Evolutionary conservation across 2,888 invertebrate species (phyloP).

Genomic region (Acleris emargana): DNA sequence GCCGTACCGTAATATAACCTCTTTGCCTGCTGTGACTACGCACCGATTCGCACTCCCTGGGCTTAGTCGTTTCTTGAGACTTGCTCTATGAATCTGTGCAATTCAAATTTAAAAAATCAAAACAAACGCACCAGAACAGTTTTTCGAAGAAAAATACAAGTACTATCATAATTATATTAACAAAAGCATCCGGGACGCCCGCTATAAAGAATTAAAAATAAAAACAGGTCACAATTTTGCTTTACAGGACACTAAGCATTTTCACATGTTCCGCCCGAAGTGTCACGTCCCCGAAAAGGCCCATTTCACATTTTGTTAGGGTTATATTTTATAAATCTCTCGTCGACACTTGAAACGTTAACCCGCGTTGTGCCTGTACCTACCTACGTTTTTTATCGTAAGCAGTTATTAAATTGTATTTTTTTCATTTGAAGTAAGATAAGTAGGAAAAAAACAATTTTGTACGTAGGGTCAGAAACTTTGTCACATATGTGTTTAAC

Average conservation of each 20-base stretch:
- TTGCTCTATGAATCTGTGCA: not conserved
- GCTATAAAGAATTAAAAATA: conserved; percentile 24
- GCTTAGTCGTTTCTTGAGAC: conserved; percentile 17
- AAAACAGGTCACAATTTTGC: conserved; percentile 13
- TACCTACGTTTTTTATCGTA: not conserved
- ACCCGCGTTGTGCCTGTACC: conserved; percentile 1
- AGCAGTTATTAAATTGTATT: too few relatives aligned
- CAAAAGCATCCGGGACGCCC: conserved; percentile 13
- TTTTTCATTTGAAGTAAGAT: too few relatives aligned
- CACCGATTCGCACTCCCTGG: conserved; percentile 16
- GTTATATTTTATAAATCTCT: conserved; percentile 8
- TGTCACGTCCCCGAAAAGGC: conserved; percentile 12
- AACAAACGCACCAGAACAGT: not conserved
- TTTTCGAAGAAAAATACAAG: not conserved
- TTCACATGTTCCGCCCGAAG: conserved; percentile 16
- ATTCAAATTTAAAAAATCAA: not conserved
- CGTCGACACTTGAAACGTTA: conserved; percentile 2
- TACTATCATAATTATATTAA: not conserved
- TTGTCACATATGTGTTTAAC: too few relatives aligned
- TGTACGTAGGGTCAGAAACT: too few relatives aligned
- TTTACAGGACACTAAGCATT: conserved; percentile 26
- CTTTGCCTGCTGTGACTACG: conserved; percentile 21
- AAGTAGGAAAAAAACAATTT: too few relatives aligned
- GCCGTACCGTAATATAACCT: conserved; percentile 29
- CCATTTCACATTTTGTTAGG: conserved; percentile 9